Base-by-base conservation (phyloP, 2,888 invertebrate species). In the Caenorhabditis virilis region DNA sequence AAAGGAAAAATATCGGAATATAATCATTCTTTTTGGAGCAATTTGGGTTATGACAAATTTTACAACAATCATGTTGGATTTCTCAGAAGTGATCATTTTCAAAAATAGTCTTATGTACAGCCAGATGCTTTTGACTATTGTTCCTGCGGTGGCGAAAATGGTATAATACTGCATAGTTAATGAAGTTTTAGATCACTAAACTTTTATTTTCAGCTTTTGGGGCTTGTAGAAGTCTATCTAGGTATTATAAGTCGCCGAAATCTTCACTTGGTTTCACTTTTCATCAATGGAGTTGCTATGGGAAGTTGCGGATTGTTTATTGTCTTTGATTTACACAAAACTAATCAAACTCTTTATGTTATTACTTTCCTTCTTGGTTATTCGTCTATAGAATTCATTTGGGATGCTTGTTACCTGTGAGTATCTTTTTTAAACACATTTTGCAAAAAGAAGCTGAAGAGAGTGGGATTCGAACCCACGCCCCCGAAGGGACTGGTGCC, bases 381-480 rank as follows among this genome's bases (percentile, higher is more conserved):
- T 11, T 43, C 56, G 4, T 57, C 52, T 0, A 53, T 60, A 7
- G 66, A 66, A 27, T 66, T 61, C 38, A 53, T 60, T 7, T 66
- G 66, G 66, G 66, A 66, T 43, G 60, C 66, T 0, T 66, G 66
- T 43, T 66, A 66, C 35, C 33, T 66, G 66, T 66, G 16, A 66
- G 66, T 51, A 1, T 22, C 16, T 6, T 30, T 36, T 15, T 15
- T 5, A 36, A n/a, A 36, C 5, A 45, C 36, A 56, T 27, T 4
- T 4, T 7, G 13, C 53, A 59, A 58, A 54, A 65, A 35, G 41
- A 39, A 55, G 66, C n/a, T 74, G 74, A 71, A 60, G 73, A 77
- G 77, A 78, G 89, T 89, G 89, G 90, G 90, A 90, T 90, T 90
- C 90, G 90, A 90, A 90, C 89, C 90, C 90, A 89, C 90, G 90